Evolutionary conservation across 2,113 vertebrate species (phyloP).

Genomic region (Crocuta crocuta): DNA sequence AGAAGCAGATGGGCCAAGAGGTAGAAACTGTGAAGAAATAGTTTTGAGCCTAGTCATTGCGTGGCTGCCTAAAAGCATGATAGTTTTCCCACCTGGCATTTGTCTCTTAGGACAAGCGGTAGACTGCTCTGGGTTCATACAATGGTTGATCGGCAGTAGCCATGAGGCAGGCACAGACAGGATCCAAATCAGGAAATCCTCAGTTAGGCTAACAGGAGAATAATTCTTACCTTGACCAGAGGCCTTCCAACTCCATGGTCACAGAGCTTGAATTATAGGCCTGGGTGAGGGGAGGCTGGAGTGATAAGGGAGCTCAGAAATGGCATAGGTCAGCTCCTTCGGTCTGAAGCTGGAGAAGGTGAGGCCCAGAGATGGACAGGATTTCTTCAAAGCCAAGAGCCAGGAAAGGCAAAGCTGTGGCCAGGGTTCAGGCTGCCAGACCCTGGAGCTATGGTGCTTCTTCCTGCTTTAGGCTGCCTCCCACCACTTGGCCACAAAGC

Average conservation of each 20-base stretch:
- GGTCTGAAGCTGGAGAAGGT: neutral
- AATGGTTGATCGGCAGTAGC: neutral
- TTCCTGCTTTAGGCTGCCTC: neutral
- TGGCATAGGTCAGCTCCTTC: neutral
- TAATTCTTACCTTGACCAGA: neutral
- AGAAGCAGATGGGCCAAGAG: neutral
- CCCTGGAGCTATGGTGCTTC: neutral
- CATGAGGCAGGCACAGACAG: neutral
- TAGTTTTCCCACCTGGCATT: neutral
- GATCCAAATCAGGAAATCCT: neutral
- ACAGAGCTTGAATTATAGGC: neutral
- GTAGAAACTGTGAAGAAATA: constrained; percentile 43
- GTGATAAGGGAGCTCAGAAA: neutral
- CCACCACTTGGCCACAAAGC: neutral
- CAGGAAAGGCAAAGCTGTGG: neutral
- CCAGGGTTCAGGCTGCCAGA: neutral
- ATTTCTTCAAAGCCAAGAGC: neutral
- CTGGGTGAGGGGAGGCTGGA: neutral
- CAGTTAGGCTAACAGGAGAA: neutral
- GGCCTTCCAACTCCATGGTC: neutral
- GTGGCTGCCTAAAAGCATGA: neutral
- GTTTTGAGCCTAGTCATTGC: neutral
- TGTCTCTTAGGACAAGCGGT: neutral
- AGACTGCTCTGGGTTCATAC: neutral
- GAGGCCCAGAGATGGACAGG: neutral